Evolutionary conservation across 2,888 invertebrate genomes (phyloP), one percentile per base, ranked within the genome.

Genomic region (Hypselothyrea guttata): DNA sequence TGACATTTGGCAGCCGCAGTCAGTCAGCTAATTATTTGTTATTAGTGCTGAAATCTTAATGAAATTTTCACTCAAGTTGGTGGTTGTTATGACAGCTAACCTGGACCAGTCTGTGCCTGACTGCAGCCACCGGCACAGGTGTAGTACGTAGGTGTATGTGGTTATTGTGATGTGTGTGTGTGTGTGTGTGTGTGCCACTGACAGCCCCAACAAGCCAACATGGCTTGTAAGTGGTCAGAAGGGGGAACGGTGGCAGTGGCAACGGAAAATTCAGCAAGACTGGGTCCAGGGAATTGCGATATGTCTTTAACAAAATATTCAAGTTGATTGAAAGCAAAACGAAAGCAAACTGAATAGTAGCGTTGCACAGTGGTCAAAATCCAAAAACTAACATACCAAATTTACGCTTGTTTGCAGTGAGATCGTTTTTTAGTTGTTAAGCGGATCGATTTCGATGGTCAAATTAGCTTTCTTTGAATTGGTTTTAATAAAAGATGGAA

Each of bases 1-100:
- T 70, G 71, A 66, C 71, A 66, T 71, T 71, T 71, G 66, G 45
- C 66, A 70, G 68, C 59, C 62, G 52, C 68, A 74, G 65, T 66
- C 75, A 71, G 69, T 67, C 40, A 62, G 77, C 82, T 81, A 78
- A 78, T 81, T 78, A 78, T 81, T 78, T 77, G 82, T 75, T 81
- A 78, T 78, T 75, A 70, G 75, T 81, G 77, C 65, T 81, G 78
- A 81, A 75, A 77, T 81, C 82, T 77, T 77, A 71, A 81, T 81
- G 77, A 78, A 66, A 70, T 44, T 57, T 66, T 62, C 71, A 56
- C 66, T 70, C 47, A 65, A 58, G 30, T 54, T 49, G 49, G 5
- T 56, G 34, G 69, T 64, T 70, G 70, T 57, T 46, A 57, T 70
- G 65, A 70, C 70, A 70, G 70, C 69, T 44, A 57, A 60, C 46